Base-by-base conservation (phyloP, 1,140 invertebrate species). In the Drosophila guanche region DNA sequence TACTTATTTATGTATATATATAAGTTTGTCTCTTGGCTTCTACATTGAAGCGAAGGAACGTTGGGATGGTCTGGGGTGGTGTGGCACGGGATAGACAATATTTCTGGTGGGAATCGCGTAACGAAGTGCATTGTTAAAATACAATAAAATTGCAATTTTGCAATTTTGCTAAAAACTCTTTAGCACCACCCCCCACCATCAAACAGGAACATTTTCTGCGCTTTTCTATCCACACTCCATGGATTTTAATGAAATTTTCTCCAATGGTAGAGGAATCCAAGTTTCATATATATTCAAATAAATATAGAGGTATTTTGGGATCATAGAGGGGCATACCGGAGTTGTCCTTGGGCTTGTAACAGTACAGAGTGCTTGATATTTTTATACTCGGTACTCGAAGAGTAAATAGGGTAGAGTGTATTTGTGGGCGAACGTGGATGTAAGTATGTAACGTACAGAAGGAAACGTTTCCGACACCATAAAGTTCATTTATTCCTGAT, bases 171-270 rank as follows among this genome's bases (percentile, higher is more conserved):
- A 52, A 74, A 10, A 83, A 78, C 59, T 58, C 66, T 50, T 59
- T 40, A 57, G 57, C 55, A 60, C 51, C 53, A 8, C 29, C 42
- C 16, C 29, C 10, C 42, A 43, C 37, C 41, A 48, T 42, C 50
- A 47, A 23, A 67, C 29, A 46, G 50, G 63, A 61, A 72, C 72
- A 54, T 80, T 75, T 52, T 63, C 55, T 50, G 57, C 54, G 29
- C 29, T 33, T 81, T 81, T 79, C 83, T 76, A 83, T 88, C 83
- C 86, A 89, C 80, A 89, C 77, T 89, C 85, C 86, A 89, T 89
- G 89, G 86, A 89, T 89, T 89, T 89, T 89, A 89, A 89, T 89
- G 85, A 80, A 89, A 89, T 89, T 89, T 89, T 86, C 77, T 81
- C 70, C 53, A 51, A 73, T 65, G 79, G 68, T 71, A 74, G 61